These are phyloP conservation scores for Aegithalos caudatus DNA, from an alignment of 2,113 vertebrate species.

Conservation along the genomic window DNA sequence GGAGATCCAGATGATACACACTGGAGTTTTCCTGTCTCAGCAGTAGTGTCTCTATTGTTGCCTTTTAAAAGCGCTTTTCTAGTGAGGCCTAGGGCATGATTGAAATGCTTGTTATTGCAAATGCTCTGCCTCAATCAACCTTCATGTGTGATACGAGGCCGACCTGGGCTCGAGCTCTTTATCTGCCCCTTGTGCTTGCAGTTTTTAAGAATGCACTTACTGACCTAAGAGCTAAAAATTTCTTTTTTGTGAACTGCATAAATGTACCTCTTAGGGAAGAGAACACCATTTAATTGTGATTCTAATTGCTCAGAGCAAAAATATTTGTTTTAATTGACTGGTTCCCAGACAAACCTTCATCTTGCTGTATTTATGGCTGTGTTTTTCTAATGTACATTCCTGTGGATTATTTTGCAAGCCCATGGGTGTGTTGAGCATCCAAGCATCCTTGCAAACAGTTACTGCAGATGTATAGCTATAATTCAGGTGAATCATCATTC, in stretches of 20 bases:
- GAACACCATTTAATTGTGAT: neutral
- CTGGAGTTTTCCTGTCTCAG: conserved; percentile 55
- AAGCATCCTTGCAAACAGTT: conserved; percentile 36
- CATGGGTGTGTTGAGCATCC: conserved; percentile 38
- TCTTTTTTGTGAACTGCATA: neutral
- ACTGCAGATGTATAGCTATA: neutral
- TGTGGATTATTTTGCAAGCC: conserved; percentile 60
- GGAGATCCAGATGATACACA: conserved; percentile 61
- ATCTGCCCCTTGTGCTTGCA: neutral
- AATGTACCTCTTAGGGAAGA: neutral
- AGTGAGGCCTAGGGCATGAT: conserved; percentile 31
- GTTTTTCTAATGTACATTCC: conserved; percentile 27
- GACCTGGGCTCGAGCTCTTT: neutral
- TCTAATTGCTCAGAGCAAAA: neutral
- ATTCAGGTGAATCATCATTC: conserved; percentile 61
- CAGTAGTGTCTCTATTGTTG: conserved; percentile 54
- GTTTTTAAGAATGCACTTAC: neutral
- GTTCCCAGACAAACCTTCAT: neutral
- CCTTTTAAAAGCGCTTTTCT: conserved; percentile 26
- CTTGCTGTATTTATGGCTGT: neutral
- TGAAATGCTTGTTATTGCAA: conserved; percentile 59
- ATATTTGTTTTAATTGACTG: conserved; percentile 23
- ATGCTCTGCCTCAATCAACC: conserved; percentile 46
- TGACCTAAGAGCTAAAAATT: neutral
- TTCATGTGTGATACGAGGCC: conserved; percentile 3